Evolutionary conservation across 2,113 vertebrate genomes (phyloP).

Genomic region (Chloropsis hardwickii): DNA sequence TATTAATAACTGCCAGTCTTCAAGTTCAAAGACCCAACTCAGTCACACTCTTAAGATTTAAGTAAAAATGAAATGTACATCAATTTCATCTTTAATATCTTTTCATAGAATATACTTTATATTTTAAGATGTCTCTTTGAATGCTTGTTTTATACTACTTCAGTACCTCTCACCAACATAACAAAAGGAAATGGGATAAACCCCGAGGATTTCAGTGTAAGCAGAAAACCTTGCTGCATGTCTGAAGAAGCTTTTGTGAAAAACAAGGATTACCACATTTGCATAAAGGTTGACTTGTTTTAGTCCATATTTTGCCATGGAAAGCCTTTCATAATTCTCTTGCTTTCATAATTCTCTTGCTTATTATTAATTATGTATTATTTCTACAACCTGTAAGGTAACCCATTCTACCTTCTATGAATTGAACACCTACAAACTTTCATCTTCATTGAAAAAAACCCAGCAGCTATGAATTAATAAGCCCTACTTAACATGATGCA

Average conservation of each 20-base stretch:
- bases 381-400: background rate
- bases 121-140: background rate
- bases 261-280: background rate
- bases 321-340: background rate
- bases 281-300: background rate
- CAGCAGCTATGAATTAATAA: conserved; percentile 1
- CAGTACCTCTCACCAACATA: background rate
- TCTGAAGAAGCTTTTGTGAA: background rate
- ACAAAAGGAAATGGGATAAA: background rate
- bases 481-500: background rate
- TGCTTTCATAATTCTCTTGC: background rate
- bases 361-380: background rate
- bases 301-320: background rate
- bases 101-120: background rate
- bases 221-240: background rate
- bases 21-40: background rate
- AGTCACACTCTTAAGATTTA: background rate
- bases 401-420: background rate
- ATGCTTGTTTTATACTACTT: background rate
- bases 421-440: background rate
- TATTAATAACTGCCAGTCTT: background rate
- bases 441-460: background rate
- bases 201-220: background rate
- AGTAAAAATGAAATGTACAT: background rate
- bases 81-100: background rate